These are phyloP conservation scores for Vulpes ferrilata DNA, from an alignment of 2,113 vertebrate genomes.

Conservation along the genomic window DNA sequence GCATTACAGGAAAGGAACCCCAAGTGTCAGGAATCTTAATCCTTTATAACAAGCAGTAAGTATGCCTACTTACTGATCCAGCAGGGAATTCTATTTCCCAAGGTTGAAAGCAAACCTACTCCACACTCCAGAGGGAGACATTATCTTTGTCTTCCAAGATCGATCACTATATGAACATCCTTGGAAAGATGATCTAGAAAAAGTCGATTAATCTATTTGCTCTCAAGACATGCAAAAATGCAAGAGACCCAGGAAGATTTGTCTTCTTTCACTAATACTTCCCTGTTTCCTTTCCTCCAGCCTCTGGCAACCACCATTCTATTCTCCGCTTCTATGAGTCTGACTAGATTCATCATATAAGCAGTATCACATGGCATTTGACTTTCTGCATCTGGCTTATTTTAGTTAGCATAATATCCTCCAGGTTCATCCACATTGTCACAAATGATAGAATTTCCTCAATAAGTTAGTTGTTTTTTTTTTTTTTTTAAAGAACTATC, in stretches of 20 bases:
- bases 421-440: too few species aligned
- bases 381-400: background rate
- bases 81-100: background rate
- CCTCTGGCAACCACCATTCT: background rate
- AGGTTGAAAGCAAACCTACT: background rate
- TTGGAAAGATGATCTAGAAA: background rate
- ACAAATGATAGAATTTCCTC: background rate
- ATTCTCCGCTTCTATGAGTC: background rate
- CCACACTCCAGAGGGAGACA: background rate
- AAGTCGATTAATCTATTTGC: background rate
- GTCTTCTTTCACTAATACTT: background rate
- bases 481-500: background rate
- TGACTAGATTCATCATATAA: background rate
- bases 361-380: background rate
- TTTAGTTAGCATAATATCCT: background rate
- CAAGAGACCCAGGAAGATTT: background rate
- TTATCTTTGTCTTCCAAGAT: background rate
- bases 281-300: background rate
- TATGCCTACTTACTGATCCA: background rate
- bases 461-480: background rate
- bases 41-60: background rate
- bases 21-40: background rate
- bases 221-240: background rate
- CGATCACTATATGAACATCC: background rate
- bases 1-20: background rate